These are phyloP conservation scores for Rousettus leschenaultii DNA, from an alignment of 2,113 vertebrate species.

Conservation along the genomic window DNA sequence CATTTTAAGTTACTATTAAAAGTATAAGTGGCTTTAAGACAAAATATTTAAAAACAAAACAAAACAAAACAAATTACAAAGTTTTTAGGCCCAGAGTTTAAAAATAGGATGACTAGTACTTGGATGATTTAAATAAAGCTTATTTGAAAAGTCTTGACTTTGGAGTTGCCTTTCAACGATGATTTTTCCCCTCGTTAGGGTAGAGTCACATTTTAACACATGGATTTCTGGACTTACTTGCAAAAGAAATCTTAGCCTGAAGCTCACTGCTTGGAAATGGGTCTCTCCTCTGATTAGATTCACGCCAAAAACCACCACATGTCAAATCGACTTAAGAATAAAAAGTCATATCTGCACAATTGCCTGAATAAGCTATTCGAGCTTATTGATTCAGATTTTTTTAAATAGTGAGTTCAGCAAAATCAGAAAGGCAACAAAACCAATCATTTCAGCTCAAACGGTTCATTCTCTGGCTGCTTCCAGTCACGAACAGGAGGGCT, in stretches of 20 bases:
- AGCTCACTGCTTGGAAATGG: conserved; percentile 54
- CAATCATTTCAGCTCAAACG: conserved; percentile 48
- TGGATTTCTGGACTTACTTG: background rate
- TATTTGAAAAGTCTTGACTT: background rate
- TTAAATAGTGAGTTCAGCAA: conserved; percentile 66
- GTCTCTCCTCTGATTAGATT: conserved; percentile 63
- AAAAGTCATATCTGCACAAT: conserved; percentile 59
- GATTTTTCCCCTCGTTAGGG: background rate
- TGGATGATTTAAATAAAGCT: background rate
- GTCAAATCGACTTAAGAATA: conserved; percentile 66
- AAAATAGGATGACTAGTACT: background rate
- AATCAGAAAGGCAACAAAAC: conserved; percentile 53
- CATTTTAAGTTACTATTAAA: background rate
- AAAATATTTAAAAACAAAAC: background rate
- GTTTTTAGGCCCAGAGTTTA: background rate
- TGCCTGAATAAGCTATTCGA: conserved; percentile 70
- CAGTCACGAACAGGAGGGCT: background rate
- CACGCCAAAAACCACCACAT: conserved; percentile 40
- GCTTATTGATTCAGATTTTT: conserved; percentile 65
- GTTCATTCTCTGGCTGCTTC: background rate
- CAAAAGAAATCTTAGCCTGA: conserved; percentile 45
- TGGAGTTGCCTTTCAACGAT: background rate
- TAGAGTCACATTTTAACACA: conserved; percentile 29
- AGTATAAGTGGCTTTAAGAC: background rate
- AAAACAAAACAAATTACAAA: background rate